phyloP scores from a whole-genome alignment of 2,797 vertebrate genomes.

The Tokudaia tokunoshimensis region DNA sequence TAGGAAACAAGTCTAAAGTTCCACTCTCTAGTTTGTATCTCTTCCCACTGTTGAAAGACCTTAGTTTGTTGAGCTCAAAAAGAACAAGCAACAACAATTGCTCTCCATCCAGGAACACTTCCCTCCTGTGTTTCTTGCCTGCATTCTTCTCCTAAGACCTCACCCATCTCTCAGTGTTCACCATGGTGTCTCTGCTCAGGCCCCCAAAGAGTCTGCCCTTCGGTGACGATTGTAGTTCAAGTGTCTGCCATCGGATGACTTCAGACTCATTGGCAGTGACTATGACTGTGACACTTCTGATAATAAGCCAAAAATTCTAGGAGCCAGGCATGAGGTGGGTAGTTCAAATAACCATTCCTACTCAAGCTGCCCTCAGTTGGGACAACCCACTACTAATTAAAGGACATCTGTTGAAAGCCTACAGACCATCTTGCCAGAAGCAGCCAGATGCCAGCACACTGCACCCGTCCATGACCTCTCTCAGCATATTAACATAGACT shows the following conservation, averaged over 20 bases:
- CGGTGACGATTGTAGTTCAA: not conserved
- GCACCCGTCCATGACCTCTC: conserved; percentile 56
- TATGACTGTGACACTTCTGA: conserved; percentile 53
- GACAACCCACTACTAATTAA: conserved; percentile 70
- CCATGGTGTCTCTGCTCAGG: not conserved
- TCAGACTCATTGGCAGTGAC: conserved; percentile 70
- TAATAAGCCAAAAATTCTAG: conserved; percentile 59
- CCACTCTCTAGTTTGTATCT: not conserved
- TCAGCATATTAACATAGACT: conserved; percentile 63
- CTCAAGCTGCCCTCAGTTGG: conserved; percentile 65
- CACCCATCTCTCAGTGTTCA: not conserved
- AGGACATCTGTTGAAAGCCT: conserved; percentile 67
- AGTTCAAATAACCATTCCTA: conserved; percentile 64
- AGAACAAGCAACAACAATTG: not conserved
- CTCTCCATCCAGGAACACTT: not conserved
- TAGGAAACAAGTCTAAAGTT: not conserved
- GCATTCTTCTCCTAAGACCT: not conserved
- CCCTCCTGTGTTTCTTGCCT: not conserved
- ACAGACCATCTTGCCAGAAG: conserved; percentile 58
- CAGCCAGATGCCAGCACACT: conserved; percentile 51
- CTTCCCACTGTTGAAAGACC: conserved; percentile 39
- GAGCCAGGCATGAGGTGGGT: conserved; percentile 69
- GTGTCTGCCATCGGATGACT: conserved; percentile 65
- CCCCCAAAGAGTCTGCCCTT: not conserved
- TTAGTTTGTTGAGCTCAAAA: not conserved